Base-by-base conservation (phyloP, 2,888 invertebrate genomes). In the Standfussiana lucernea region DNA sequence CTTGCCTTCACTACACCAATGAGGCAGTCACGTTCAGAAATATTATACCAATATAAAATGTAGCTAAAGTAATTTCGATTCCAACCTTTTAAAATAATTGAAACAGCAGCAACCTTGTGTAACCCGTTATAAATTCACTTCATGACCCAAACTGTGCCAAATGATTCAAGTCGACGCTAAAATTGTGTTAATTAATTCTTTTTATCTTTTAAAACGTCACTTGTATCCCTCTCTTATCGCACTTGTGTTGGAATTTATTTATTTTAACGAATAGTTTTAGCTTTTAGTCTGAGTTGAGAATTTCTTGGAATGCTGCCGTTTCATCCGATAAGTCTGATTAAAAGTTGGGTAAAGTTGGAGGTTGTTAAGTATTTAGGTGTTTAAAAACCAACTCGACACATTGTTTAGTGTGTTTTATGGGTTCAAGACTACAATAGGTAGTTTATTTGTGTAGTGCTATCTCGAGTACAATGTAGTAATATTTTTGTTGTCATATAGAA, bases 141-240 rank as follows among this genome's bases (percentile, higher is more conserved):
- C 5, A 13, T 61, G 73, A 70, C 74, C 66, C 35, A 11, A 61
- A 61, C 35, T 11, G 35, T 83, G 89, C 89, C 86, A 88, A 88
- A 86, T 68, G 65, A 77, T 50, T 47, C 40, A 37, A 67, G 50
- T 75, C 50, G 28, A n/a, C 50, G 62, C 64, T 56, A 65, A 75
- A 75, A 72, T 67, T 40, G 72, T 78, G 72, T 71, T 72, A 86
- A 86, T 89, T 86, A 84, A 82, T 80, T 73, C 62, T 74, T 76
- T 84, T 77, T 76, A 65, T 78, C 70, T 77, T 75, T 75, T 65
- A 71, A 79, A 81, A 71, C 32, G 71, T 62, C 75, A 85, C 73
- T 72, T 73, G 68, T 67, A 70, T 75, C 74, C 70, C 45, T 78
- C 10, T 68, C 15, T 62, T 84, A 84, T 87, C 85, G 68, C 80